Evolutionary conservation across 2,113 vertebrate species (phyloP).

Genomic region (Rhineura floridana): DNA sequence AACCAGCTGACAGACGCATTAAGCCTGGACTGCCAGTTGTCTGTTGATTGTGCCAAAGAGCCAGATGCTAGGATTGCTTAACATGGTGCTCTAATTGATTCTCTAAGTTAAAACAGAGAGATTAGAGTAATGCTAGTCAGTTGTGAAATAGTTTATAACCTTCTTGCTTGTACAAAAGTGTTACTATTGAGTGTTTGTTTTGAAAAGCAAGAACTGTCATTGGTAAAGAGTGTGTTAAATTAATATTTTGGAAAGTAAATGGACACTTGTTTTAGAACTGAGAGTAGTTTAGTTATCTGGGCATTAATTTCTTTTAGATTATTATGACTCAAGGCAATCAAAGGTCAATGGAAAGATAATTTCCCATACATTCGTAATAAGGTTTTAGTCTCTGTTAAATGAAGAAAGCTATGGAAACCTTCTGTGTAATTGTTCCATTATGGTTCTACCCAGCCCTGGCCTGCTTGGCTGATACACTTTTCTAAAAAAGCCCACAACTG

Average conservation of each 20-base stretch:
- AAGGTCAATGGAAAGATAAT: conserved; percentile 4
- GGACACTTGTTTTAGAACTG: neutral
- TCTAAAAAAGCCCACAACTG: neutral
- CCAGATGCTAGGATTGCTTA: conserved; percentile 59
- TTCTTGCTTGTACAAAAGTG: neutral
- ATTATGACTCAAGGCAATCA: neutral
- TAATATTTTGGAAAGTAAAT: neutral
- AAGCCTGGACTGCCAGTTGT: conserved; percentile 51
- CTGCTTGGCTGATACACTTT: neutral
- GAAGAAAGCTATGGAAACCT: neutral
- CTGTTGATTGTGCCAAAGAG: conserved; percentile 55
- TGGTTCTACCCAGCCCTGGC: neutral
- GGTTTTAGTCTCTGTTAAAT: neutral
- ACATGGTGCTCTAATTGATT: conserved; percentile 50
- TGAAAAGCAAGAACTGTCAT: neutral
- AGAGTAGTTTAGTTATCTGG: neutral
- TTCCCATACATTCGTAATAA: neutral
- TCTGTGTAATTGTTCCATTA: neutral
- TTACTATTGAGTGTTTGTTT: neutral
- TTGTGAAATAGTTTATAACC: neutral
- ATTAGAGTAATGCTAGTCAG: conserved; percentile 2
- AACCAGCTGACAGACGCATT: conserved; percentile 54
- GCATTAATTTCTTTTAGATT: neutral
- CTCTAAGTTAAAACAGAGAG: conserved; percentile 33
- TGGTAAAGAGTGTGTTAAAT: neutral